Evolutionary conservation across 2,888 invertebrate genomes (phyloP).

Genomic region (Tachystola acroxantha): DNA sequence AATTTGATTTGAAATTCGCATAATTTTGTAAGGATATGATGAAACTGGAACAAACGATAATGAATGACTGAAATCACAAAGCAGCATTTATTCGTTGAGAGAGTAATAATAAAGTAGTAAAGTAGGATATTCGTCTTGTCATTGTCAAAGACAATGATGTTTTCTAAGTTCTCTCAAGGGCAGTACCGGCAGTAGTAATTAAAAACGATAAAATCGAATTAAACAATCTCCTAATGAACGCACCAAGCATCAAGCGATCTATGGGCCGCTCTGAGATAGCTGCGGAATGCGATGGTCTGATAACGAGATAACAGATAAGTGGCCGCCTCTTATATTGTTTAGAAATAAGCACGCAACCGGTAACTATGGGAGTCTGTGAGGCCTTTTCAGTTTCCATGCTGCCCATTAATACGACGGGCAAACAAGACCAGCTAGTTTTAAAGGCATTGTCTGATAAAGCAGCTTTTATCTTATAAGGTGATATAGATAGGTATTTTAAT

Average conservation of each 20-base stretch:
- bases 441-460: too few species aligned
- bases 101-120: too few species aligned
- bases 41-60: too few species aligned
- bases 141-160: not conserved
- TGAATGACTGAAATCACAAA: too few species aligned
- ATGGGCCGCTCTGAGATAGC: slow-evolving; percentile 49
- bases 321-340: slow-evolving; percentile 47
- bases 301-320: slow-evolving; percentile 60
- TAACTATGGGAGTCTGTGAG: slow-evolving; percentile 4
- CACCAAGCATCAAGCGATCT: slow-evolving; percentile 51
- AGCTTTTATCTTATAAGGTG: too few species aligned
- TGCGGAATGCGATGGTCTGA: slow-evolving; percentile 61
- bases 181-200: slow-evolving; percentile 26
- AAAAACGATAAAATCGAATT: slow-evolving; percentile 48
- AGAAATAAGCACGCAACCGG: slow-evolving; percentile 49
- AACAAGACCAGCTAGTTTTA: too few species aligned
- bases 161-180: not conserved
- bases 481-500: too few species aligned
- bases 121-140: too few species aligned
- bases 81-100: too few species aligned
- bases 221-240: slow-evolving; percentile 52
- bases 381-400: not conserved
- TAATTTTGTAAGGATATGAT: too few species aligned
- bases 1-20: too few species aligned
- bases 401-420: too few species aligned